Evolutionary conservation across 1,140 invertebrate genomes (phyloP), one percentile per base, ranked within the genome.

Genomic region (Trichonephila clavipes): DNA sequence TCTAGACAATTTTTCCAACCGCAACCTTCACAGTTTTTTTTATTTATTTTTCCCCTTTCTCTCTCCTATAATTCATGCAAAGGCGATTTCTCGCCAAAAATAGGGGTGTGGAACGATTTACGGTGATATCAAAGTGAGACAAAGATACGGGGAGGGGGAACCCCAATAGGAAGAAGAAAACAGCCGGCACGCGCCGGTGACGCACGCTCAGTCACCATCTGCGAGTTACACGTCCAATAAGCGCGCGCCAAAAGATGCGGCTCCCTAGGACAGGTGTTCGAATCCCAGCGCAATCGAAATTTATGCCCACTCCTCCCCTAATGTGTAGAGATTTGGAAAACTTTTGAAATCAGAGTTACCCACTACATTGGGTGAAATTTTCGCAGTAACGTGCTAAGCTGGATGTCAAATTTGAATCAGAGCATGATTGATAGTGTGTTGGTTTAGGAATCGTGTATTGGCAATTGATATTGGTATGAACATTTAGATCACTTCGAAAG

Each of bases 131-230:
- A 58, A 59, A 86, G 51, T 34, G 59, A 59, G 85, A 86, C 59
- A 86, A 86, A 86, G 85, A 90, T 72, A n/a, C 64, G n/a, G 64
- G 64, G 87, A 28, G 34, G 69, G 69, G 72, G 88, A 77, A 58
- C 34, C n/a, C 24, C 21, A 40, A 58, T 77, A 3, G 66, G 66
- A 81, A 51, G 66, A 77, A 88, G 64, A 34, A 90, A 90, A 77
- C 88, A 90, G 88, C 40, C 88, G 88, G 88, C 88, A 90, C 88
- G 88, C 88, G 88, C 88, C 88, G 88, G 34, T 90, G 88, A 90
- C 88, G 88, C 66, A 81, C 69, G 69, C 66, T 77, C 44, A 86
- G 85, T 61, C 59, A 44, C 88, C 88, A 90, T 90, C 88, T 90
- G 88, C 88, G 40, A 24, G 66, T 58, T 28, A 59, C 66, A 59